A percentile compares a stretch with the other conserved stretches of the same genome.
phyloP scores from a whole-genome alignment of 1,140 invertebrate species.

The Patella vulgata region DNA sequence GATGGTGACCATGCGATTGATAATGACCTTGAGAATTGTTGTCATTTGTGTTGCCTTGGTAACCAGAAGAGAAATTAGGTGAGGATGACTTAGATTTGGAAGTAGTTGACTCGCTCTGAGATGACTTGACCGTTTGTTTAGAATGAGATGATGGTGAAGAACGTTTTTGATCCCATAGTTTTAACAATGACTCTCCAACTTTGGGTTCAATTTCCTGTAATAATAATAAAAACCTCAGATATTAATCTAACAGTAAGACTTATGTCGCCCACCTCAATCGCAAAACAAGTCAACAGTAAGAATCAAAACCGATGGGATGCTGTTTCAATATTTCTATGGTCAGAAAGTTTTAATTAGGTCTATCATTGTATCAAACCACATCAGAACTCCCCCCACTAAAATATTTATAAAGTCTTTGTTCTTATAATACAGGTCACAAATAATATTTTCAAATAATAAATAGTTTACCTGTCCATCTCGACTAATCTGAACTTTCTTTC shows the following conservation, averaged over 20 bases:
- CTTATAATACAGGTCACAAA: too few relatives aligned
- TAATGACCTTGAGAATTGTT: constrained; percentile 5
- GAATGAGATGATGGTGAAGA: neutral
- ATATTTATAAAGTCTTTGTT: too few relatives aligned
- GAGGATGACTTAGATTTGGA: neutral
- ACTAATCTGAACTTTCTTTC: constrained; percentile 68
- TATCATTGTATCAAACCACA: too few relatives aligned
- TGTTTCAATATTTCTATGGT: too few relatives aligned
- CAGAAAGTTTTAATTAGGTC: too few relatives aligned
- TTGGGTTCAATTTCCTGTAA: constrained; percentile 68
- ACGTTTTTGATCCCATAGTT: constrained; percentile 65
- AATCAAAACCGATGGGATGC: too few relatives aligned
- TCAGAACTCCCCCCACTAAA: too few relatives aligned
- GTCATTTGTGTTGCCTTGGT: neutral
- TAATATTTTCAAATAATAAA: too few relatives aligned
- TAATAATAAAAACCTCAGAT: constrained; percentile 1
- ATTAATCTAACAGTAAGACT: too few relatives aligned
- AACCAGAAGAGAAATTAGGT: neutral
- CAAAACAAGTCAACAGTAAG: too few relatives aligned
- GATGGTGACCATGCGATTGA: constrained; percentile 14
- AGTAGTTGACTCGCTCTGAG: neutral
- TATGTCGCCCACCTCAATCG: too few relatives aligned
- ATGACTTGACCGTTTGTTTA: neutral
- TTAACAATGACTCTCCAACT: constrained; percentile 67
- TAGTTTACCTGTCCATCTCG: constrained; percentile 72